phyloP scores from a whole-genome alignment of 2,797 vertebrate genomes.

The Craterocephalus amniculus region DNA sequence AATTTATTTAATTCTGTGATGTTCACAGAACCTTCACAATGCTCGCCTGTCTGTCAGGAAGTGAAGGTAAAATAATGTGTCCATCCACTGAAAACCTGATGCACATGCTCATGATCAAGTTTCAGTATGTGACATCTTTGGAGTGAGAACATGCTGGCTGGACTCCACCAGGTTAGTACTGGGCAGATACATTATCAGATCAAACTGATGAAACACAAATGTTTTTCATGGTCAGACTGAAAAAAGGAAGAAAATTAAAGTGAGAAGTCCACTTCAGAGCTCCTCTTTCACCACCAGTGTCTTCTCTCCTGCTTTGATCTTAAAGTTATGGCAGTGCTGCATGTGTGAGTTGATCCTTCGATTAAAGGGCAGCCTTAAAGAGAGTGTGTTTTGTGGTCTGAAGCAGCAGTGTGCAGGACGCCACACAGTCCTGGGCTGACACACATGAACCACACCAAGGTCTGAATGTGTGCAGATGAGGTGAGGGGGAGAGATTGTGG shows the following conservation, averaged over 20 bases:
- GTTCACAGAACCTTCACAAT: too few relatives aligned
- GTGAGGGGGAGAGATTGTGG: conserved; percentile 1
- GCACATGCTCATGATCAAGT: too few relatives aligned
- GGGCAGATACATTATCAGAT: too few relatives aligned
- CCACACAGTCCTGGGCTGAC: conserved; percentile 36
- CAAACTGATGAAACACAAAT: too few relatives aligned
- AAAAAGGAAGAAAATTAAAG: neutral
- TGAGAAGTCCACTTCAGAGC: conserved; percentile 43
- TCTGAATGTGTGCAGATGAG: conserved; percentile 39
- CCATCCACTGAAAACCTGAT: too few relatives aligned
- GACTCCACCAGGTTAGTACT: too few relatives aligned
- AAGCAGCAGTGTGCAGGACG: conserved; percentile 41
- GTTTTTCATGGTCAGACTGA: too few relatives aligned
- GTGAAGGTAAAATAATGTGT: too few relatives aligned
- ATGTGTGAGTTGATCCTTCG: conserved; percentile 39
- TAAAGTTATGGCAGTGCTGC: conserved; percentile 32
- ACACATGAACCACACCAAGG: conserved; percentile 46
- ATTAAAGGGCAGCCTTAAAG: conserved; percentile 66
- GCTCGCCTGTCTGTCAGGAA: too few relatives aligned
- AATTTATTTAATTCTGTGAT: too few relatives aligned
- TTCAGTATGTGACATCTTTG: too few relatives aligned
- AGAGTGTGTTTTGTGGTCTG: conserved; percentile 67
- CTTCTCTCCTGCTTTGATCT: conserved; percentile 60
- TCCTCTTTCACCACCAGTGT: conserved; percentile 13
- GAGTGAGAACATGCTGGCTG: too few relatives aligned